A percentile compares a stretch with the other conserved stretches of the same genome.
Conservation (phyloP, 2,888 invertebrate species). For the Chamaedrilus cognettii region DNA sequence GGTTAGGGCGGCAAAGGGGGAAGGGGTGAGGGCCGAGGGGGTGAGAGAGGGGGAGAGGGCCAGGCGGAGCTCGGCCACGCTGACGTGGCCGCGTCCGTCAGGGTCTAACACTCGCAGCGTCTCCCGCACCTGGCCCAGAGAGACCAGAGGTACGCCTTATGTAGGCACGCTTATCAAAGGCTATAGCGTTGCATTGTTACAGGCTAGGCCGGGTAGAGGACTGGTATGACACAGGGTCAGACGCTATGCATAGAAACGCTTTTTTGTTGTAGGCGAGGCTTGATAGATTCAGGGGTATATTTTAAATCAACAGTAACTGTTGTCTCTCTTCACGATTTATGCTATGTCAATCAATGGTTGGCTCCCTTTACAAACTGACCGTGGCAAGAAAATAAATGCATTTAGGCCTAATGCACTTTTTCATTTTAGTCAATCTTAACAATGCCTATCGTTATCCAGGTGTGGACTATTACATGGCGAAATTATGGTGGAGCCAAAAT, state of each 20-base stretch:
- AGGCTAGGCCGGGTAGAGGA: too few species aligned
- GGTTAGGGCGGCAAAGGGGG: background rate
- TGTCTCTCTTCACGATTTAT: background rate
- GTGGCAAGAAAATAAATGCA: too few species aligned
- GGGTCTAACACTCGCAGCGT: conserved; percentile 17
- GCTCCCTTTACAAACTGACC: background rate
- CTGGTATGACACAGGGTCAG: too few species aligned
- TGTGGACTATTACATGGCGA: background rate
- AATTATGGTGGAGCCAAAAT: too few species aligned
- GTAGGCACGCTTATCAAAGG: too few species aligned
- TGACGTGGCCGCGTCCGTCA: conserved; percentile 10
- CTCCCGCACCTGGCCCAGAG: background rate
- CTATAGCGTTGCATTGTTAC: too few species aligned
- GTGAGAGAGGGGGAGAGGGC: conserved; percentile 5
- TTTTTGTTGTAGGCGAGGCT: too few species aligned
- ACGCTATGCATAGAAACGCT: too few species aligned
- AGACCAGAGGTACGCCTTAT: too few species aligned
- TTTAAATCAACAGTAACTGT: background rate
- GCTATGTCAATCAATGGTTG: background rate
- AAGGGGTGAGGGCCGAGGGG: background rate
- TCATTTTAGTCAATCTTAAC: too few species aligned
- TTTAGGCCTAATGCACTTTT: too few species aligned
- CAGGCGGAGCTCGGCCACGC: conserved; percentile 4
- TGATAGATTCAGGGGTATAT: too few species aligned
- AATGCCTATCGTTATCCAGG: background rate